Evolutionary conservation across 2,888 invertebrate species (phyloP).

Genomic region (Lasius fuliginosus): DNA sequence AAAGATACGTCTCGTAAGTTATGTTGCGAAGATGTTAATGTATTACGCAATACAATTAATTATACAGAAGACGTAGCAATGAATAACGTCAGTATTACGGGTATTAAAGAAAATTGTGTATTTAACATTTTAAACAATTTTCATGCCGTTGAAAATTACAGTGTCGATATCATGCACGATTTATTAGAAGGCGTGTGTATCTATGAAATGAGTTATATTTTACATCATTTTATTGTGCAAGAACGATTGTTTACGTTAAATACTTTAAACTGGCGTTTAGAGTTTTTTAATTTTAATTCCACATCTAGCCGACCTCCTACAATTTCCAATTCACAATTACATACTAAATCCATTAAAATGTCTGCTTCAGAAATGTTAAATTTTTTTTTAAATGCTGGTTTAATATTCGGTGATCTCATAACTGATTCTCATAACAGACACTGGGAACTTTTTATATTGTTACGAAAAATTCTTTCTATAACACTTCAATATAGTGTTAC

Average conservation of each 20-base stretch:
- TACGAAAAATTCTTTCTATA: constrained; percentile 30
- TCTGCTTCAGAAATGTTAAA: constrained; percentile 7
- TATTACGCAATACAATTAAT: constrained; percentile 3
- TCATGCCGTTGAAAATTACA: constrained; percentile 17
- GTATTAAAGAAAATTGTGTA: background rate
- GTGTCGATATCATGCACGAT: constrained; percentile 2
- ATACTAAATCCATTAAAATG: constrained; percentile 31
- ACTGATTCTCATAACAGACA: background rate
- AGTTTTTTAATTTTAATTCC: constrained; percentile 20
- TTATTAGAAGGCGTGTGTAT: constrained; percentile 2
- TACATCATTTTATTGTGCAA: background rate
- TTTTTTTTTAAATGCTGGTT: constrained; percentile 34
- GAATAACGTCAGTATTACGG: too few species aligned
- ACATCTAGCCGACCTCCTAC: background rate
- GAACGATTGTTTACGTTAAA: background rate
- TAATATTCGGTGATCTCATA: constrained; percentile 32
- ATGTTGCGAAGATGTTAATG: background rate
- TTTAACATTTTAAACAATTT: constrained; percentile 13
- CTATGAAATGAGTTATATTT: constrained; percentile 21
- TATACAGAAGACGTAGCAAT: background rate
- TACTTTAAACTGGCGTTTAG: constrained; percentile 25
- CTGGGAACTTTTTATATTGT: constrained; percentile 18
- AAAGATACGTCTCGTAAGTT: background rate
- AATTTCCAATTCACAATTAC: constrained; percentile 9
- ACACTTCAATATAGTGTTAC: constrained; percentile 30